Evolutionary conservation across 1,140 invertebrate species (phyloP).

Genomic region (Leptopilina clavipes): DNA sequence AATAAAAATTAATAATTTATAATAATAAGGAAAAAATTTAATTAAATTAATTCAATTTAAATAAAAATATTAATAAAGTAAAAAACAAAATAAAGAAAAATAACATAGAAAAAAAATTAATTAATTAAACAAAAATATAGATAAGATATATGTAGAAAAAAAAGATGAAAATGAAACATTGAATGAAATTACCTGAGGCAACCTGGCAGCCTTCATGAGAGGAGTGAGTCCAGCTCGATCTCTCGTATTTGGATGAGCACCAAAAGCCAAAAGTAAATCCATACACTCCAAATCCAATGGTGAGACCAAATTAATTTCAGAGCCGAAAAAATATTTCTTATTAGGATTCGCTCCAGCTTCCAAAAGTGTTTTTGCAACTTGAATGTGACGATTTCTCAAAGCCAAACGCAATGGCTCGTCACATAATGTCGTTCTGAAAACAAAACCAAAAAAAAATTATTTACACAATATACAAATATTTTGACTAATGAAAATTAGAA

Average conservation of each 20-base stretch:
- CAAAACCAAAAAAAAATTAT: constrained; percentile 20
- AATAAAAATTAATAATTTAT: too few relatives aligned
- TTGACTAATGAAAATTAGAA: too few relatives aligned
- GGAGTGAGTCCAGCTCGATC: constrained; percentile 89
- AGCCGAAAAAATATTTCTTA: constrained; percentile 90
- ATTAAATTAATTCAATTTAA: too few relatives aligned
- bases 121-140: neutral
- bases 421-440: constrained; percentile 79
- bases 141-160: too few relatives aligned
- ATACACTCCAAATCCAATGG: constrained; percentile 85
- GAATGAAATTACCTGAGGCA: constrained; percentile 78
- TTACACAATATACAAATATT: too few relatives aligned
- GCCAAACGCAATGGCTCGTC: constrained; percentile 89
- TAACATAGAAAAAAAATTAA: neutral
- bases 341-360: constrained; percentile 85
- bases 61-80: too few relatives aligned
- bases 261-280: constrained; percentile 87
- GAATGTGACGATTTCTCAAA: constrained; percentile 89
- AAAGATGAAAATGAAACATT: neutral
- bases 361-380: constrained; percentile 81
- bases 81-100: too few relatives aligned
- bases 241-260: constrained; percentile 89
- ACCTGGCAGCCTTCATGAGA: constrained; percentile 89
- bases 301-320: constrained; percentile 91
- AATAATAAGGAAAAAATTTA: too few relatives aligned